Evolutionary conservation across 2,888 invertebrate genomes (phyloP).

Genomic region (Nycteola revayana): DNA sequence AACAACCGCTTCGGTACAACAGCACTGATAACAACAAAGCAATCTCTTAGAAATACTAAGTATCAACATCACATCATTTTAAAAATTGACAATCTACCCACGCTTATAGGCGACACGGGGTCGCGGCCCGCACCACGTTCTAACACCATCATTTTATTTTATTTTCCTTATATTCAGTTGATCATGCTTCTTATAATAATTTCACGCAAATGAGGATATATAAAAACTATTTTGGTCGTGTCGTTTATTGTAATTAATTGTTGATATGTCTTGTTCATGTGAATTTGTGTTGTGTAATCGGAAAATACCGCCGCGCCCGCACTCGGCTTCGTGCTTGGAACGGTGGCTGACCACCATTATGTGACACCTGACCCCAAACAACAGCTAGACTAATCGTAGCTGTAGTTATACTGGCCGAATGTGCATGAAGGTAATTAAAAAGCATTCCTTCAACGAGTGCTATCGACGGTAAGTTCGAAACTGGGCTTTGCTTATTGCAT

Average conservation of each 20-base stretch:
- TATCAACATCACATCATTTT: constrained; percentile 15
- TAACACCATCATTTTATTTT: constrained; percentile 45
- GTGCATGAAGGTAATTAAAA: constrained; percentile 72
- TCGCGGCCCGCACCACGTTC: constrained; percentile 63
- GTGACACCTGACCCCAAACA: constrained; percentile 62
- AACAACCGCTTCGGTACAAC: constrained; percentile 47
- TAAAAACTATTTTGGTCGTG: constrained; percentile 82
- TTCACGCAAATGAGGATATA: constrained; percentile 61
- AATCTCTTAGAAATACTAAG: constrained; percentile 17
- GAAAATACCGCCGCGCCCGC: constrained; percentile 71
- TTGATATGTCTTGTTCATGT: constrained; percentile 78
- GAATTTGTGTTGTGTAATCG: constrained; percentile 80
- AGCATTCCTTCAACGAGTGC: constrained; percentile 78
- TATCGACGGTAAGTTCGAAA: constrained; percentile 66
- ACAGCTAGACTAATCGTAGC: constrained; percentile 69
- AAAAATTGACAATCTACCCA: constrained; percentile 13
- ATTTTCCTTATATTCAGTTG: constrained; percentile 47
- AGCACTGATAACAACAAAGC: constrained; percentile 38
- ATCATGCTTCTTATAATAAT: constrained; percentile 66
- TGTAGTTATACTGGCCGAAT: constrained; percentile 66
- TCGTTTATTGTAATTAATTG: constrained; percentile 64
- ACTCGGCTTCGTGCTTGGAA: constrained; percentile 73
- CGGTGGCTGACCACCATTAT: constrained; percentile 68
- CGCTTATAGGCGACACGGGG: constrained; percentile 36
- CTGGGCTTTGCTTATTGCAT: constrained; percentile 58